Conservation (phyloP, 1,140 invertebrate species). For the Yoshiicerus persimilis region DNA sequence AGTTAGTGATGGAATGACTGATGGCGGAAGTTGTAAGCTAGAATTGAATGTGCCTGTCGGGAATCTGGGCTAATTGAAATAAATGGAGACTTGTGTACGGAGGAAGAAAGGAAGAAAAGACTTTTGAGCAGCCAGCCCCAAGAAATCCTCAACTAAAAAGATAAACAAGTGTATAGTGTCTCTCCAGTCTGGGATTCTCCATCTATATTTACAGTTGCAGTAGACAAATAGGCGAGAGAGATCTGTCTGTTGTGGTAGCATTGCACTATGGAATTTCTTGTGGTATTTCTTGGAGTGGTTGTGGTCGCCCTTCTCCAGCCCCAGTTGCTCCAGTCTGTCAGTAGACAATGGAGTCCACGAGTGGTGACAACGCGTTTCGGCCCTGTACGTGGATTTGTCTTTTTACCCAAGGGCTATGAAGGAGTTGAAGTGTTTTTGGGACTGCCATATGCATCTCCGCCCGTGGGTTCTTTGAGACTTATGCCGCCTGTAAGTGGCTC, state of each 20-base stretch:
- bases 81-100: not conserved
- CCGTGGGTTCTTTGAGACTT: constrained; percentile 82
- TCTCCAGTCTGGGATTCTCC: not conserved
- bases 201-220: not conserved
- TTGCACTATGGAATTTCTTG: not conserved
- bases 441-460: constrained; percentile 94
- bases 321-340: not conserved
- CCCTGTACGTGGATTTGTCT: constrained; percentile 40
- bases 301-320: not conserved
- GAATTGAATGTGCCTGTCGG: constrained; percentile 7
- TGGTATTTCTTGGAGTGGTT: constrained; percentile 5
- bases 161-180: not conserved
- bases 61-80: constrained; percentile 20
- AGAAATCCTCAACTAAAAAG: not conserved
- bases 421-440: constrained; percentile 88
- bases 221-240: not conserved
- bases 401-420: constrained; percentile 42
- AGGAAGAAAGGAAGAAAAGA: not conserved
- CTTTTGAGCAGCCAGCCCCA: not conserved
- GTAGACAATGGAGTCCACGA: constrained; percentile 42
- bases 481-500: constrained; percentile 92
- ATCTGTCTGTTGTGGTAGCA: not conserved
- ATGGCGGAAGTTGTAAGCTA: not conserved
- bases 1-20: constrained; percentile 4
- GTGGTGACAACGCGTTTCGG: constrained; percentile 44